A percentile compares a stretch with the other conserved stretches of the same genome.
Conservation (phyloP, 2,888 invertebrate genomes). For the Junonia oenone region DNA sequence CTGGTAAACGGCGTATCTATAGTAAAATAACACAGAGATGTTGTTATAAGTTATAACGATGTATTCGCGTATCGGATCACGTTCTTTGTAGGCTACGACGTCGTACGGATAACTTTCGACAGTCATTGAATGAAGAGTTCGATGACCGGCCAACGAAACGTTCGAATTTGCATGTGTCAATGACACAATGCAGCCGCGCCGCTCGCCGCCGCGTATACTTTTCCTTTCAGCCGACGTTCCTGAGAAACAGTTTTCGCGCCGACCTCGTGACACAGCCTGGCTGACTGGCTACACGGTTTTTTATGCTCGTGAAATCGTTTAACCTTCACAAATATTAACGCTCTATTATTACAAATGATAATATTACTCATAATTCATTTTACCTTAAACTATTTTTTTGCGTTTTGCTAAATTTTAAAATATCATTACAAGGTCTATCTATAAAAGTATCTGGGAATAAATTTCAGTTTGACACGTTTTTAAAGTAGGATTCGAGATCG, state of each 20-base stretch:
- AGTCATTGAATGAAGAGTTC: slow-evolving; percentile 74
- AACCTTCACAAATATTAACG: slow-evolving; percentile 32
- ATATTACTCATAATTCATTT: slow-evolving; percentile 9
- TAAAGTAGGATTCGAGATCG: not conserved
- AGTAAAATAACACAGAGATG: too few relatives aligned
- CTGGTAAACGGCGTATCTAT: slow-evolving; percentile 29
- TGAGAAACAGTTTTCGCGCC: slow-evolving; percentile 61
- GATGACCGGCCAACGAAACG: slow-evolving; percentile 66
- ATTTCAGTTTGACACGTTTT: not conserved
- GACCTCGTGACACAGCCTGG: slow-evolving; percentile 61
- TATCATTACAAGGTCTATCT: not conserved
- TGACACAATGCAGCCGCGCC: slow-evolving; percentile 63
- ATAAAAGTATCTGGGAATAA: not conserved
- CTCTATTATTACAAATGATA: not conserved
- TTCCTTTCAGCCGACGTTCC: slow-evolving; percentile 66
- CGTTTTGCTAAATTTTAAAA: not conserved
- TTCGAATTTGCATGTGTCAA: slow-evolving; percentile 77
- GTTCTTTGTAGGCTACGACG: slow-evolving; percentile 53
- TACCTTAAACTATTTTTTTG: not conserved
- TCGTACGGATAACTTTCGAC: slow-evolving; percentile 73
- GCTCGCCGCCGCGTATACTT: slow-evolving; percentile 58
- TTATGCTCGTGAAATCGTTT: slow-evolving; percentile 39
- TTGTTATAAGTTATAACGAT: too few relatives aligned
- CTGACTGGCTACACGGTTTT: slow-evolving; percentile 29
- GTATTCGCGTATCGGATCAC: slow-evolving; percentile 45